phyloP scores from a whole-genome alignment of 2,113 vertebrate genomes.

The Peromyscus maniculatus region DNA sequence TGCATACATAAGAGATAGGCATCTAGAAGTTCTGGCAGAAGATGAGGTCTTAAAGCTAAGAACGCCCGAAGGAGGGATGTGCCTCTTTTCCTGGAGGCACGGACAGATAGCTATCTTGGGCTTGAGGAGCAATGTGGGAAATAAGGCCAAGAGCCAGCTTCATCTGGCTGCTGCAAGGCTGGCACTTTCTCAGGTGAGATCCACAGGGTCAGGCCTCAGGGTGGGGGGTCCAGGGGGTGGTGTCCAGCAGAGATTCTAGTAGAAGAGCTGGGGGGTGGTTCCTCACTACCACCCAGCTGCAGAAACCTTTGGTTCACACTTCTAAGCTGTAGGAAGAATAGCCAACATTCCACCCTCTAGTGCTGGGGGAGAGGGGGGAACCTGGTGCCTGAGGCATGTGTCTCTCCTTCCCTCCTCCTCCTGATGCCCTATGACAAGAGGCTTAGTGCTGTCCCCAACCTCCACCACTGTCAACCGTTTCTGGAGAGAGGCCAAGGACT shows the following conservation, averaged over 20 bases:
- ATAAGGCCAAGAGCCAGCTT: not conserved
- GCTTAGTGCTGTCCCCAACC: not conserved
- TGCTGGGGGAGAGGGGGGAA: too few relatives aligned
- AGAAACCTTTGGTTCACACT: not conserved
- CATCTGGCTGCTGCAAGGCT: not conserved
- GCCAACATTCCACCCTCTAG: not conserved
- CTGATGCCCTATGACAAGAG: not conserved
- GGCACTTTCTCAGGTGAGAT: not conserved
- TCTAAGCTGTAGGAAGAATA: not conserved
- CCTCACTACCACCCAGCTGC: not conserved
- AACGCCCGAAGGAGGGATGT: not conserved
- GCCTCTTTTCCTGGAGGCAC: not conserved
- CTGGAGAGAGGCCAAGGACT: not conserved
- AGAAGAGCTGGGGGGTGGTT: too few relatives aligned
- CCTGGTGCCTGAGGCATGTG: too few relatives aligned
- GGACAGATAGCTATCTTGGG: not conserved
- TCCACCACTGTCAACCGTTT: too few relatives aligned
- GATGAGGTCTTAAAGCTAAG: not conserved
- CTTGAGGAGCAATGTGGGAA: not conserved
- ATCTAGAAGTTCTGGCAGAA: not conserved
- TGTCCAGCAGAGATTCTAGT: not conserved
- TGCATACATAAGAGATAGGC: fast-evolving
- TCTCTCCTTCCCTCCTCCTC: not conserved
- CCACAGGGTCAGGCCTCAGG: not conserved
- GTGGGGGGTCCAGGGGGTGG: not conserved